These are phyloP conservation scores for Oncorhynchus tshawytscha DNA, from an alignment of 2,113 vertebrate species.

Conservation along the genomic window DNA sequence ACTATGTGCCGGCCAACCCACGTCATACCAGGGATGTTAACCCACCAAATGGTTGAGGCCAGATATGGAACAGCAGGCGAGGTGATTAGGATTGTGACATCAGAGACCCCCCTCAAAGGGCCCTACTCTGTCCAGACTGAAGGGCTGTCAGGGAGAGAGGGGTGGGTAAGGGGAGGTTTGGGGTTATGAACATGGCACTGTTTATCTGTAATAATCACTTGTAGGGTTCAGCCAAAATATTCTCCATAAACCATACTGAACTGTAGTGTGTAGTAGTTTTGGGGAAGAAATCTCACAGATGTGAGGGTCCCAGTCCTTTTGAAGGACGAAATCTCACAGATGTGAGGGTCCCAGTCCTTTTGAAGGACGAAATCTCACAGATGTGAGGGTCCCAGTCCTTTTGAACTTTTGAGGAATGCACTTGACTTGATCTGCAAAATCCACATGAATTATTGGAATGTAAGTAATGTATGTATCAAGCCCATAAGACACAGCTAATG, in stretches of 20 bases:
- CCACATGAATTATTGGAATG: no score
- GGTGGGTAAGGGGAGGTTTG: neutral
- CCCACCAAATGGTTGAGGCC: constrained; percentile 27
- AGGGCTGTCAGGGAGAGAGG: neutral
- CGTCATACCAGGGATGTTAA: constrained; percentile 48
- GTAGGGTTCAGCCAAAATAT: neutral
- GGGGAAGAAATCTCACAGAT: neutral
- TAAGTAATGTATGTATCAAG: no score
- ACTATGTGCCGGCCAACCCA: constrained; percentile 47
- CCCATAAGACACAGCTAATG: neutral
- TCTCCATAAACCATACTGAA: neutral
- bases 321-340: neutral
- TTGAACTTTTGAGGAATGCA: no score
- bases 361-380: no score
- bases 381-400: no score
- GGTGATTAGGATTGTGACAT: constrained; percentile 40
- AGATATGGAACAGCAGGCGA: constrained; percentile 5
- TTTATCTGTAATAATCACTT: neutral
- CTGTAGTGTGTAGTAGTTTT: neutral
- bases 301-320: neutral
- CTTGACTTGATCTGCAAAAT: no score
- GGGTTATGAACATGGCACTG: neutral
- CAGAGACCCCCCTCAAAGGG: neutral
- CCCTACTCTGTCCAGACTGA: neutral
- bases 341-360: neutral